Percentiles rank a stretch among this genome's conserved stretches.
These are phyloP conservation scores for Xestia ashworthii DNA, from an alignment of 2,888 invertebrate genomes.

Conservation along the genomic window DNA sequence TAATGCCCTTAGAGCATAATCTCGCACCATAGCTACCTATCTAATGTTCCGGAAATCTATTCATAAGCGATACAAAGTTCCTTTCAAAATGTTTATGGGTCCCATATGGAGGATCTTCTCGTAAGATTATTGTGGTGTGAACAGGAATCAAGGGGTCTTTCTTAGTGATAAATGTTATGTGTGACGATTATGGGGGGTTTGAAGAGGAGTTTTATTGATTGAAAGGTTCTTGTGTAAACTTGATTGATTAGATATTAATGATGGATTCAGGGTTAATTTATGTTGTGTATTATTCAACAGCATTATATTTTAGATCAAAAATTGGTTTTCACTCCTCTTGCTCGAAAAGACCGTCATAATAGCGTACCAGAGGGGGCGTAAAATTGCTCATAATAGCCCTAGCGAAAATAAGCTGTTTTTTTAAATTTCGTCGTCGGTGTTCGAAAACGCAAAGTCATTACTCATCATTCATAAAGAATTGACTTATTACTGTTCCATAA, in stretches of 20 bases:
- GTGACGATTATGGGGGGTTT: background rate
- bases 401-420: too few species aligned
- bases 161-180: background rate
- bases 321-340: too few species aligned
- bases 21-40: constrained; percentile 15
- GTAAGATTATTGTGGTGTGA: constrained; percentile 27
- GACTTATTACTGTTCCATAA: too few species aligned
- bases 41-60: constrained; percentile 65
- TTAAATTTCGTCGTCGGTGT: too few species aligned
- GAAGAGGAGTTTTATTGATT: background rate
- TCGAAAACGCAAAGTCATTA: too few species aligned
- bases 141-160: constrained; percentile 9
- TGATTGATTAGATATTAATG: background rate
- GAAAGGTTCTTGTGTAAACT: background rate
- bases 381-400: too few species aligned
- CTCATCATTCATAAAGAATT: too few species aligned
- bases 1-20: constrained; percentile 7
- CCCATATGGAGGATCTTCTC: constrained; percentile 40
- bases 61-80: constrained; percentile 59
- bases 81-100: constrained; percentile 53
- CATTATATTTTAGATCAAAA: background rate
- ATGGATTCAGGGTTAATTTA: background rate
- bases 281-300: background rate
- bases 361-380: too few species aligned
- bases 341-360: too few species aligned